phyloP scores from a whole-genome alignment of 2,113 vertebrate species.

The Notiomystis cincta region DNA sequence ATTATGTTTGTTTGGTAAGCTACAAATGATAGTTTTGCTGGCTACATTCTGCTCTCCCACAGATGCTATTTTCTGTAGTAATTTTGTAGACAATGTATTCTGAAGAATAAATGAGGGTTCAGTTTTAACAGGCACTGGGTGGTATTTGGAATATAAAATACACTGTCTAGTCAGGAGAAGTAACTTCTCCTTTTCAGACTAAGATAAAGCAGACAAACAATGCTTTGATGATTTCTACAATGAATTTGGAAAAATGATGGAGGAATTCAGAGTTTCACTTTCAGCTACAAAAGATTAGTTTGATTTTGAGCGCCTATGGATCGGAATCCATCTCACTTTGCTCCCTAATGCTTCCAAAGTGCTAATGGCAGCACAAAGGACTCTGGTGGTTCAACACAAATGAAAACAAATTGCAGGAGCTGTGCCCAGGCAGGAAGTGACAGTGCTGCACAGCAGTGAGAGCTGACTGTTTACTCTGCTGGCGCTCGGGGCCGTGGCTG shows the following conservation, averaged over 20 bases:
- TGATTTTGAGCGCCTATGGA: slow-evolving; percentile 34
- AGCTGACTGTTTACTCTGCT: slow-evolving; percentile 45
- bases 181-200: slow-evolving; percentile 12
- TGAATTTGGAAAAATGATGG: slow-evolving; percentile 22
- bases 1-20: not conserved
- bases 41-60: not conserved
- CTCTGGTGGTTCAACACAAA: slow-evolving; percentile 33
- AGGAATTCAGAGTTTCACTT: slow-evolving; percentile 40
- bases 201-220: slow-evolving; percentile 36
- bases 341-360: slow-evolving; percentile 55
- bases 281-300: slow-evolving; percentile 37
- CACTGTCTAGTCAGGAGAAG: not conserved
- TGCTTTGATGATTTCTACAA: slow-evolving; percentile 28
- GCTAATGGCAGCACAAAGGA: slow-evolving; percentile 57
- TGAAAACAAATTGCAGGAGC: slow-evolving; percentile 60
- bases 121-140: not conserved
- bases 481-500: not conserved
- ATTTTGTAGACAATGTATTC: not conserved
- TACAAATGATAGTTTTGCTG: not conserved
- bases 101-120: slow-evolving; percentile 9
- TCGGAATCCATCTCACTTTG: slow-evolving; percentile 61
- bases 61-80: not conserved
- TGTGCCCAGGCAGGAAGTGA: slow-evolving; percentile 23
- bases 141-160: slow-evolving; percentile 53
- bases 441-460: not conserved